phyloP scores from a whole-genome alignment of 2,888 invertebrate genomes.

The Acrobasis consociella region DNA sequence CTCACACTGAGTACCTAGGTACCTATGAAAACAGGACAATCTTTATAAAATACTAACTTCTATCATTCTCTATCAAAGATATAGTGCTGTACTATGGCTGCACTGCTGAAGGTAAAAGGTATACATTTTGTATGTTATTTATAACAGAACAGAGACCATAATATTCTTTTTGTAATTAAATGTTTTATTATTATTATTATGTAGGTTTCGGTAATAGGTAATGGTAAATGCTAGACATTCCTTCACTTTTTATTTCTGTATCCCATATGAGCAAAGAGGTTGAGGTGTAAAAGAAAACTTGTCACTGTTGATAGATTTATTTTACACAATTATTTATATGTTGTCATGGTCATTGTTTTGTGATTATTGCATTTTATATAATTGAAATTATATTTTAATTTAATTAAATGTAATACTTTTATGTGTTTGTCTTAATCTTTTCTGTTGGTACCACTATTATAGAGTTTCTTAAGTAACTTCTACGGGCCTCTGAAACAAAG shows the following conservation, averaged over 20 bases:
- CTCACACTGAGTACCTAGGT: too few relatives aligned
- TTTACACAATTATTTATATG: not conserved
- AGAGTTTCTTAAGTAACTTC: constrained; percentile 31
- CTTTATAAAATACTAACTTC: too few relatives aligned
- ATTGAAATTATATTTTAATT: not conserved
- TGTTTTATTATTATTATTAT: not conserved
- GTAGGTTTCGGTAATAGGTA: not conserved
- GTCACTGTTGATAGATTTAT: not conserved
- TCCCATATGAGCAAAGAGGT: not conserved
- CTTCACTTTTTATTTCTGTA: not conserved
- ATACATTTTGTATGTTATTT: not conserved
- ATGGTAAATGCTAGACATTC: not conserved
- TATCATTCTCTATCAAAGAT: too few relatives aligned
- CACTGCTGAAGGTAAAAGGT: not conserved
- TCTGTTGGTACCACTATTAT: constrained; percentile 59
- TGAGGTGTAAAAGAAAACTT: constrained; percentile 3
- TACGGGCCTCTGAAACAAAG: constrained; percentile 41
- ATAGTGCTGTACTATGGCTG: too few relatives aligned
- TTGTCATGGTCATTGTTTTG: not conserved
- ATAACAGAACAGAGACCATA: not conserved
- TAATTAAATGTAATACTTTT: not conserved
- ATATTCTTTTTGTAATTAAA: not conserved
- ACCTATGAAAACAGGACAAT: too few relatives aligned
- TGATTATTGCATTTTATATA: not conserved
- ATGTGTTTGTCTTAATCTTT: constrained; percentile 28